Conservation (phyloP, 2,797 vertebrate species). For the Smutsia gigantea region DNA sequence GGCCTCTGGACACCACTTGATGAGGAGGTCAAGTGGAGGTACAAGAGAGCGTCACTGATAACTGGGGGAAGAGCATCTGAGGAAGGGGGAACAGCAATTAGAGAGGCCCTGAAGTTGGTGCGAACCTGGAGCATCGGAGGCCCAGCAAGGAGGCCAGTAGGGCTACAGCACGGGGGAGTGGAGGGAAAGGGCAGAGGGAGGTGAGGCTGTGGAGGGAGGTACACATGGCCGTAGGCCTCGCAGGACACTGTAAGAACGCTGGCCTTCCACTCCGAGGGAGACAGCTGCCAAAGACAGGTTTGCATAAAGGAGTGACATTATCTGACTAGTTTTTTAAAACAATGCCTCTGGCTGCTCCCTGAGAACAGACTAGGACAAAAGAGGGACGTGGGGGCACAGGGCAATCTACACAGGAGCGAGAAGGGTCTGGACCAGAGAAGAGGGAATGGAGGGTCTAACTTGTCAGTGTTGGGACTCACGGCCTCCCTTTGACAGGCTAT, state of each 20-base stretch:
- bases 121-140: background rate
- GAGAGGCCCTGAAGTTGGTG: no score
- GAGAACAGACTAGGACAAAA: background rate
- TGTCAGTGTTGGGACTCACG: background rate
- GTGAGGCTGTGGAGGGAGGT: background rate
- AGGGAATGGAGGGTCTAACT: background rate
- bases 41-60: background rate
- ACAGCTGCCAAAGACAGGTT: background rate
- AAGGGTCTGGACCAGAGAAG: background rate
- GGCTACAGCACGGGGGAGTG: background rate
- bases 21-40: background rate
- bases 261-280: background rate
- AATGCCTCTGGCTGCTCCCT: background rate
- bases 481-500: background rate
- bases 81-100: background rate
- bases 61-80: background rate
- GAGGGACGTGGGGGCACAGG: background rate
- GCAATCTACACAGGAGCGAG: background rate
- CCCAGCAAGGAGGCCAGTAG: background rate
- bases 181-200: no score
- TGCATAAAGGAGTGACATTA: no score
- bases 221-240: background rate
- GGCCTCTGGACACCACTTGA: no score
- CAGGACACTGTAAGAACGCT: accelerated
- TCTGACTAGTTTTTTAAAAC: background rate